These are phyloP conservation scores for Elachura formosa DNA, from an alignment of 2,113 vertebrate genomes.

Conservation along the genomic window DNA sequence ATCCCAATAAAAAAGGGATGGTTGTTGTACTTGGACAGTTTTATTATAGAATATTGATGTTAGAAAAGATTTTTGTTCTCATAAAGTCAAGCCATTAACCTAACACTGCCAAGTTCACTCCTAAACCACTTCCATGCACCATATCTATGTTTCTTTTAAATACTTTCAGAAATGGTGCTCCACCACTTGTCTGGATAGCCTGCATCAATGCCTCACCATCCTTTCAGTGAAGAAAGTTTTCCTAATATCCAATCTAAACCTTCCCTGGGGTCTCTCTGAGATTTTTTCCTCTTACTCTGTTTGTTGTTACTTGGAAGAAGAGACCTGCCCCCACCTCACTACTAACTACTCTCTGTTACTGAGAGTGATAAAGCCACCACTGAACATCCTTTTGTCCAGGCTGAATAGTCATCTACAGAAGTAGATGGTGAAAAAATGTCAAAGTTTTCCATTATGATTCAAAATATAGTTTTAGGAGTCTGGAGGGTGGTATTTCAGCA, in stretches of 20 bases:
- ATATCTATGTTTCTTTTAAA: neutral
- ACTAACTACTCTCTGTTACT: neutral
- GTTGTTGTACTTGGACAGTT: neutral
- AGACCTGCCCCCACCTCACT: neutral
- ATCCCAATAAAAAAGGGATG: neutral
- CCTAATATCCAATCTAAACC: neutral
- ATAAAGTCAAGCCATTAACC: neutral
- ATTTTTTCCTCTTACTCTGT: neutral
- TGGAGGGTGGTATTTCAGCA: neutral
- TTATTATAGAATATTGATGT: neutral
- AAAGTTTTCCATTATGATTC: neutral
- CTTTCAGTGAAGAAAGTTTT: neutral
- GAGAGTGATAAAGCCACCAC: fast-evolving
- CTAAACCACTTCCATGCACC: fast-evolving
- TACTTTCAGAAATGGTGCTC: neutral
- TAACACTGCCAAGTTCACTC: neutral
- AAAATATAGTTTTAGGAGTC: neutral
- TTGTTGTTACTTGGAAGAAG: neutral
- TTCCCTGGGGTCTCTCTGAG: neutral
- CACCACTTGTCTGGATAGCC: neutral
- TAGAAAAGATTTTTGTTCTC: neutral
- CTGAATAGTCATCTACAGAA: too few relatives aligned
- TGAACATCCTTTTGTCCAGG: neutral
- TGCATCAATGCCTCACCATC: neutral
- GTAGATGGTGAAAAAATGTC: neutral